Evolutionary conservation across 2,888 invertebrate genomes (phyloP), one percentile per base, ranked within the genome.

Genomic region (Cyclophora punctaria): DNA sequence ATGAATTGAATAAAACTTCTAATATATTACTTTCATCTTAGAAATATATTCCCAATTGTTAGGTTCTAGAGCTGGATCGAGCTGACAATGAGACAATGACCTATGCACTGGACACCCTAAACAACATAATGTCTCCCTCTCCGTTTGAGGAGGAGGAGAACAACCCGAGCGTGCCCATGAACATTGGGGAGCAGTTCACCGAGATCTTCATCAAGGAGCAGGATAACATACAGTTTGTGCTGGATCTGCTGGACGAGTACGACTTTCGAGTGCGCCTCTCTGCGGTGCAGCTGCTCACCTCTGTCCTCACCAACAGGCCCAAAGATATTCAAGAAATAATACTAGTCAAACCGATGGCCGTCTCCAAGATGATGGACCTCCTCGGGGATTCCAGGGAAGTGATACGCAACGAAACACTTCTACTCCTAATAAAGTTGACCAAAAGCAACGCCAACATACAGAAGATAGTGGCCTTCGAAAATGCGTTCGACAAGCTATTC

Each of bases 381-480:
- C 84, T 99, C 6, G 92, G 94, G 3, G 99, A 99, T 66, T 95
- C 94, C 50, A 90, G 99, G 62, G 99, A 99, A 90, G 96, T 99
- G 1, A 95, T 99, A 52, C 89, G 99, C 56, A 99, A 99, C 76
- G 98, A 98, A 86, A 96, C 97, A 0, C 83, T 99, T 5, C 82
- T 99, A 3, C 86, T 99, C 46, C 89, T 99, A 0, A 96, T 96
- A 58, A 96, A 97, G 69, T 83, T 99, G 63, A 98, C 98, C 0
- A 95, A 90, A 67, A 95, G 95, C 7, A 98, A 99, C 85, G 96
- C 98, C 0, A 98, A 98, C 78, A 97, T 99, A 67, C 98, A 99
- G 79, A 99, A 99, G 86, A 98, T 99, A 67, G 98, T 99, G 0
- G 98, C 99, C 0, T 99, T 99, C 78, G 99, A 99, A 80, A 99